A percentile compares a stretch with the other conserved stretches of the same genome.
Evolutionary conservation across 2,113 vertebrate genomes (phyloP).

Genomic region (Mionectes macconnelli): DNA sequence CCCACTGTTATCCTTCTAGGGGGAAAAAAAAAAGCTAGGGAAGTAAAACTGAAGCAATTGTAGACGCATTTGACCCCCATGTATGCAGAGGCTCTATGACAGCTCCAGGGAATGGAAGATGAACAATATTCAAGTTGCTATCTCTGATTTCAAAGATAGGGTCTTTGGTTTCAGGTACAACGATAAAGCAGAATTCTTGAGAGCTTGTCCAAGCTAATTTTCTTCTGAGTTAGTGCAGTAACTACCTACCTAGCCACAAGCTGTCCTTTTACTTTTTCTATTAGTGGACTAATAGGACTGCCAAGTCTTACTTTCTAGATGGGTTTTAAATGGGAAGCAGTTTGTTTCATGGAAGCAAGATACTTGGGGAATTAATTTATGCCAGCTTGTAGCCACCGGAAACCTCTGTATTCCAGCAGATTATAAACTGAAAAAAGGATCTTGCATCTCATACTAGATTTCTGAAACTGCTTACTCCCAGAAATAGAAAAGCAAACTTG

Average conservation of each 20-base stretch:
- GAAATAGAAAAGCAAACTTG: neutral
- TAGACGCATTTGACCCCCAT: neutral
- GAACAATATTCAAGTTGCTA: neutral
- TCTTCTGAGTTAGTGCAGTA: neutral
- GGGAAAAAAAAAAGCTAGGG: neutral
- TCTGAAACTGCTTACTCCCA: neutral
- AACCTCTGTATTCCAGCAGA: neutral
- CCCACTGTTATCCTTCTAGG: neutral
- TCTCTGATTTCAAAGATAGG: neutral
- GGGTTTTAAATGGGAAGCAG: slow-evolving; percentile 26
- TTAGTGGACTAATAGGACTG: neutral
- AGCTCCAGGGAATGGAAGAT: neutral
- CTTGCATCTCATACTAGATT: neutral
- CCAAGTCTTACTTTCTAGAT: slow-evolving; percentile 19
- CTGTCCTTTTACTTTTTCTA: neutral
- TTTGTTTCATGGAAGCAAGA: slow-evolving; percentile 12
- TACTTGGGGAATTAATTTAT: neutral
- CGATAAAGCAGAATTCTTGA: neutral
- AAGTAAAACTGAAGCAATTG: neutral
- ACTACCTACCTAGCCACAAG: neutral
- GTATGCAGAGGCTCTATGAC: neutral
- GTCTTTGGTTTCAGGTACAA: neutral
- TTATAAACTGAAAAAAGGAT: slow-evolving; percentile 21
- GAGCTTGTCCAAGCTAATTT: neutral
- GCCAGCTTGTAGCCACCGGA: neutral